A percentile compares a stretch with the other conserved stretches of the same genome.
Conservation (phyloP, 2,113 vertebrate species). For the Pleuronectes platessa region DNA sequence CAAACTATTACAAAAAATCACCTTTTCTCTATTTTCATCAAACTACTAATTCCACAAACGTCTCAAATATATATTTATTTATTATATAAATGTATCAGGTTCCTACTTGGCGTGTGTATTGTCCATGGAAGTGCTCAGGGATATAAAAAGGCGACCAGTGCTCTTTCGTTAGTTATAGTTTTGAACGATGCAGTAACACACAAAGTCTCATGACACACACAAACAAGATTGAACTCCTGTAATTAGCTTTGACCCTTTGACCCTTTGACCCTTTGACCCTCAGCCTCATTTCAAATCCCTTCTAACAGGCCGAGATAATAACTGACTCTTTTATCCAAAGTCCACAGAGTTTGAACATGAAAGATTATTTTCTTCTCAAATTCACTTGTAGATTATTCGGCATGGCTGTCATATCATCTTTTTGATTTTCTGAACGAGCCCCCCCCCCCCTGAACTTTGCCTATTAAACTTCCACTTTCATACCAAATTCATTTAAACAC, state of each 20-base stretch:
- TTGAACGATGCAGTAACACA: not conserved
- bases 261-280: slow-evolving; percentile 34
- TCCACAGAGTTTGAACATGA: slow-evolving; percentile 7
- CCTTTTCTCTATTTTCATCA: too few relatives aligned
- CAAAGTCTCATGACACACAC: slow-evolving; percentile 2
- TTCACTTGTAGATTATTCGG: slow-evolving; percentile 29
- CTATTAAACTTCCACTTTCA: not conserved
- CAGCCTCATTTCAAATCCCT: slow-evolving; percentile 19
- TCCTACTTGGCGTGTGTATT: too few relatives aligned
- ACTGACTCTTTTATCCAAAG: not conserved
- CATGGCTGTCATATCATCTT: not conserved
- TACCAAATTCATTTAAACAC: not conserved
- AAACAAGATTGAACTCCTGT: slow-evolving; percentile 9
- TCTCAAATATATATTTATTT: too few relatives aligned
- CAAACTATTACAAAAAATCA: too few relatives aligned
- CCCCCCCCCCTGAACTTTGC: not conserved
- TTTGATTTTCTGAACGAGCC: too few relatives aligned
- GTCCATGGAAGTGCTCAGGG: too few relatives aligned
- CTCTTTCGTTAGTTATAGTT: too few relatives aligned
- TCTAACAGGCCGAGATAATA: slow-evolving; percentile 31
- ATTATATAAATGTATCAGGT: too few relatives aligned
- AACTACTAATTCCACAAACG: too few relatives aligned
- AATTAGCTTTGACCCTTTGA: slow-evolving; percentile 44
- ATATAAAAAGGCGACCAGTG: too few relatives aligned
- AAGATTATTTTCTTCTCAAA: slow-evolving; percentile 30